Base-by-base conservation (phyloP, 1,140 invertebrate genomes). In the Meloidogyne floridensis region DNA sequence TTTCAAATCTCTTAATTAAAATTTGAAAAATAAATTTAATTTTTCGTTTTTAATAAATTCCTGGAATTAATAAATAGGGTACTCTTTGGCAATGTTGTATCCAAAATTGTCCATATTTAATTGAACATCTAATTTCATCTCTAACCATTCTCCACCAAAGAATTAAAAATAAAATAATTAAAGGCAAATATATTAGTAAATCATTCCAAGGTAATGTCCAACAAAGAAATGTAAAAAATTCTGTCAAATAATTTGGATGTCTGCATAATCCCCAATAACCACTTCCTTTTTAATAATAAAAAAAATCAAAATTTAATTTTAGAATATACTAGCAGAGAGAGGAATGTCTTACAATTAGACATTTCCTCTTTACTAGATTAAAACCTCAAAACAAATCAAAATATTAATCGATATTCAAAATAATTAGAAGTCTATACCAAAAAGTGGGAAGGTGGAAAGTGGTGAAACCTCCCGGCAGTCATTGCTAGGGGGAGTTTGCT, bases 61-160 rank as follows among this genome's bases (percentile, higher is more conserved):
- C 77, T 32, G 85, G 85, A n/a, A 86, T 53, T n/a, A 86, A 56
- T 11, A 82, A 51, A 77, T 83, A 85, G 69, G 80, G 76, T 43
- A 86, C 85, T 80, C 76, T 86, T 10, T 80, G 56, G 13, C 74
- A 80, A 59, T 86, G 86, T 80, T 86, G 85, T n/a, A 84, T 59
- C 85, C 85, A 86, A 74, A 86, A 79, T 15, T 84, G 82, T 20
- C 75, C 54, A 54, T 86, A 86, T 72, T 85, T 82, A 15, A 72
- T 32, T 5, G 84, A 72, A 72, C 85, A 87, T 47, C 85, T 80
- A 11, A 81, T 65, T 76, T 86, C 85, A 42, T 86, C 85, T 42
- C 85, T 15, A 18, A 15, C 13, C 32, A 78, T 80, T 77, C 85
- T 59, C 6, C 69, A 47, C 32, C 43, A 81, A 8, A 86, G 53